Conservation (phyloP, 2,797 vertebrate genomes). For the Lutjanus argentimaculatus region DNA sequence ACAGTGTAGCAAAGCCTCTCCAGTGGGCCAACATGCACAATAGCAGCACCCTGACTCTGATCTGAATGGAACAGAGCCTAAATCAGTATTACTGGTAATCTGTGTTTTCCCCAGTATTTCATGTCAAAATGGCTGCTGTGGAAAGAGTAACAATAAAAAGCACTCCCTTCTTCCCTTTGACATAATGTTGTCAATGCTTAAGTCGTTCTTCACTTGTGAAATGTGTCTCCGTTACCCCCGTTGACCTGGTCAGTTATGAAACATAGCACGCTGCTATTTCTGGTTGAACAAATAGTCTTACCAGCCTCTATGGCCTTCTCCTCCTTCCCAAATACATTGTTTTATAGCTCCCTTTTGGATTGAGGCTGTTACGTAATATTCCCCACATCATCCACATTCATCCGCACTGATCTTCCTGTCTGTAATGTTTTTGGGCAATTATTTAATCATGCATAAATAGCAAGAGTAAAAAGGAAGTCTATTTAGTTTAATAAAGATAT, state of each 20-base stretch:
- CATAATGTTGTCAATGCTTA: conserved; percentile 3
- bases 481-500: not conserved
- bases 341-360: conserved; percentile 62
- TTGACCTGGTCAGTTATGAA: conserved; percentile 44
- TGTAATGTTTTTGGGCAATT: not conserved
- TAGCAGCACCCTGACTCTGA: no score
- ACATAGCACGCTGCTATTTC: conserved; percentile 43
- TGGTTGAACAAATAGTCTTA: conserved; percentile 43
- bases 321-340: conserved; percentile 25
- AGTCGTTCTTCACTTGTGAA: conserved; percentile 12
- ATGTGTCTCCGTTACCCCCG: conserved; percentile 13
- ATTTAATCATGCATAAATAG: not conserved
- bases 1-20: no score
- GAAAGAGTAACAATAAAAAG: not conserved
- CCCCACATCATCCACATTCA: conserved; percentile 17
- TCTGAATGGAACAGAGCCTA: no score
- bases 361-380: conserved; percentile 16
- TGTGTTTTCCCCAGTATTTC: no score
- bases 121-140: no score
- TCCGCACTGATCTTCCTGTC: conserved; percentile 6
- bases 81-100: no score
- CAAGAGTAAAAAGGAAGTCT: not conserved
- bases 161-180: not conserved
- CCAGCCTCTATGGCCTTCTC: conserved; percentile 18
- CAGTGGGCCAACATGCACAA: no score